Base-by-base conservation (phyloP, 2,888 invertebrate genomes). In the Caenorhabditis imperialis region DNA sequence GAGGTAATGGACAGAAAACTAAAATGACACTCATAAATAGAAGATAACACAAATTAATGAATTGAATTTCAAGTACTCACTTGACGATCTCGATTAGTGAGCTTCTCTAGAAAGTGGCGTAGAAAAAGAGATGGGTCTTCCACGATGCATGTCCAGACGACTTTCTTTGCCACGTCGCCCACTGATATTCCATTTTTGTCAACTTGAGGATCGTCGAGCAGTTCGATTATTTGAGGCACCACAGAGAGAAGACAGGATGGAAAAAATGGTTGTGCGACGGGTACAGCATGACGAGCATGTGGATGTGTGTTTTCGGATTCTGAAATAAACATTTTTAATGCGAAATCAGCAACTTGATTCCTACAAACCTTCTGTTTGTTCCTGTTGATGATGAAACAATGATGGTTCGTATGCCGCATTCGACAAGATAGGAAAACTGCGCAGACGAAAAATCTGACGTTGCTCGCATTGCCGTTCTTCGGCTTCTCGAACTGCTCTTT, bases 341-440 rank as follows among this genome's bases (percentile, higher is more conserved):
- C n/a, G n/a, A n/a, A n/a, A n/a, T n/a, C n/a, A n/a, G n/a, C n/a
- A n/a, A n/a, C n/a, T n/a, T n/a, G n/a, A n/a, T n/a, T n/a, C n/a
- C n/a, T n/a, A n/a, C n/a, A n/a, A n/a, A 81, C 81, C 80, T 63
- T 81, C 81, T 4, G 61, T 54, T 18, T 67, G 70, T 20, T 82
- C 81, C 20, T 77, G 75, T 40, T 83, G 82, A 50, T 88, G 87
- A 88, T 94, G 94, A 85, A 94, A 93, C 20, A 94, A 90, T 51
- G 94, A 95, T 0, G 98, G 97, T 85, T 99, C 98, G 81, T 96
- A 93, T 0, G 98, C 97, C 1, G 98, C 98, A 89, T 96, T 94
- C 40, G 94, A 92, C 0, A 94, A 94, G 22, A 98, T 94, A 0
- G 97, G 95, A 84, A 98, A 96, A 0, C 96, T 94, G 3, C 96